Evolutionary conservation across 2,888 invertebrate genomes (phyloP), one percentile per base, ranked within the genome.

Genomic region (Aphodius granarius): DNA sequence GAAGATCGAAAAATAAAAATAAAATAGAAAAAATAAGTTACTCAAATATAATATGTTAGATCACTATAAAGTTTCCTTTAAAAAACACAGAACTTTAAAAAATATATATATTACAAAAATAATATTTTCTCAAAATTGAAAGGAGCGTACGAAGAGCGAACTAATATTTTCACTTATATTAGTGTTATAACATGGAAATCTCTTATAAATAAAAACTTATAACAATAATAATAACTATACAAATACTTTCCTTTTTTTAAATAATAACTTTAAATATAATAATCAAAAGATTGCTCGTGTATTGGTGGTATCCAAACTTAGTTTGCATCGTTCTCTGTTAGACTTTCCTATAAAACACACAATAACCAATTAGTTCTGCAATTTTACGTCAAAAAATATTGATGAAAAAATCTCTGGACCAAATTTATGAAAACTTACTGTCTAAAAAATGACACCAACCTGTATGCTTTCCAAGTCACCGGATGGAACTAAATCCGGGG

Each of bases 391-490:
- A 13, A n/a, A 65, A 1, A 65, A 65, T 13, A 65, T 18, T 15
- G 19, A 65, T 65, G 63, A 63, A 66, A 65, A 65, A 16, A 66
- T 19, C 15, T 43, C 17, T 13, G 20, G n/a, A 16, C n/a, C 66
- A 66, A 66, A 0, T 63, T 4, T 16, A 63, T 17, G 18, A n/a
- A 13, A 66, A 66, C 3, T n/a, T n/a, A n/a, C n/a, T n/a, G n/a
- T n/a, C n/a, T 2, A 17, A 0, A 13, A 66, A 17, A 66, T 66
- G 3, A 16, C 17, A 68, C 77, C 76, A 76, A 85, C 85, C 83
- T 85, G 83, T 81, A 83, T 84, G 78, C 83, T 83, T 81, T 85
- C 85, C 80, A 85, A 82, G 80, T 83, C 83, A 73, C 81, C 81
- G 74, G 83, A 80, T 78, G 81, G 83, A 77, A 79, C 77, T 68